Evolutionary conservation across 2,888 invertebrate genomes (phyloP), one percentile per base, ranked within the genome.

Genomic region (Eilema caniola): DNA sequence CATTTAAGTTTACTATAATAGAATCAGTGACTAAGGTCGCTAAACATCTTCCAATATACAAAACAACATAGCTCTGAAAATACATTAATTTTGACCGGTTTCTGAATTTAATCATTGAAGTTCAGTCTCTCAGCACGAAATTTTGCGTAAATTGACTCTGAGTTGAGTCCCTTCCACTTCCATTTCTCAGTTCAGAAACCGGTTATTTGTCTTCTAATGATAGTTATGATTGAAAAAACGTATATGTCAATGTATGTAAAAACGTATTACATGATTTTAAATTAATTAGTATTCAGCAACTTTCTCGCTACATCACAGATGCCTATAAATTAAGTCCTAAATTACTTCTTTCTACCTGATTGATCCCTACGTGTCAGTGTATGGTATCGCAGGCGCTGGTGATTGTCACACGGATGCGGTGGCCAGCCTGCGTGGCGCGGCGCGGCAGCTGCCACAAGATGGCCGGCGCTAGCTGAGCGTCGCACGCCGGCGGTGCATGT

Each of bases 401-500:
- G 87, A 89, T 68, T 62, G 89, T 87, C 87, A 89, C 86, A 85
- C 92, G 90, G 89, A 92, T 92, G 93, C 89, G 90, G 91, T 81
- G 90, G 90, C 77, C 78, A 81, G 76, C 81, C 69, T 69, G 74
- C 75, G 67, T 60, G 66, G 59, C 64, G 72, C 61, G 70, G 80
- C 82, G 84, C 82, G 84, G 82, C 72, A 74, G 83, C 79, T 80
- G 83, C 70, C 79, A 80, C 84, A 62, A 76, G 80, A 89, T 89
- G 87, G 75, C 81, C 86, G 85, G 90, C 89, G 88, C 87, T 90
- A 88, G 89, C 86, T 89, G 88, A 89, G 86, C 90, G 86, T 90
- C 86, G 90, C 89, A 89, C 93, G 93, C 88, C 92, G 90, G 90
- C 94, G 92, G 94, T 94, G 95, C 87, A 98, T 98, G 98, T 98